Percentiles rank a stretch among this genome's conserved stretches.
phyloP scores from a whole-genome alignment of 2,888 invertebrate genomes.

The Marronus borbonicus region DNA sequence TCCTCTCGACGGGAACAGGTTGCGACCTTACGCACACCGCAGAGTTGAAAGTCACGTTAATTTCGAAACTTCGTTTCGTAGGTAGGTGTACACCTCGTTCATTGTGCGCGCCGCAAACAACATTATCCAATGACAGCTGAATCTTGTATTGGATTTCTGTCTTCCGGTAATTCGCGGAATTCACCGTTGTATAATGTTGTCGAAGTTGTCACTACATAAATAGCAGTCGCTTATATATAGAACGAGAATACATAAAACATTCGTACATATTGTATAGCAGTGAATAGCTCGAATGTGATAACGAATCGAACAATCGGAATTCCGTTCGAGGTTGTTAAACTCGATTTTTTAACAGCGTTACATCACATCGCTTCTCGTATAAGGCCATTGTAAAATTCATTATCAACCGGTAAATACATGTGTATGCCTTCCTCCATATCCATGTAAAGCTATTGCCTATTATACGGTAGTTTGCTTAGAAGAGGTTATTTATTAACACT shows the following conservation, averaged over 20 bases:
- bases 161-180: slow-evolving; percentile 41
- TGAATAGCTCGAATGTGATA: background rate
- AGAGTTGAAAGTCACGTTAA: slow-evolving; percentile 21
- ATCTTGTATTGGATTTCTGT: slow-evolving; percentile 30
- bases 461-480: background rate
- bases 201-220: slow-evolving; percentile 30
- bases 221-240: background rate
- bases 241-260: slow-evolving; percentile 9
- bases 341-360: slow-evolving; percentile 30
- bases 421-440: background rate
- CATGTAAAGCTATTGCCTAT: background rate
- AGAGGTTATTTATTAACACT: slow-evolving; percentile 26
- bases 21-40: slow-evolving; percentile 18
- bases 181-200: background rate
- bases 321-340: slow-evolving; percentile 42
- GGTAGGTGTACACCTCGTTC: background rate
- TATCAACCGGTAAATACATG: slow-evolving; percentile 19
- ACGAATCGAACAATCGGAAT: slow-evolving; percentile 34
- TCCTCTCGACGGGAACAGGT: slow-evolving; percentile 4
- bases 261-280: background rate
- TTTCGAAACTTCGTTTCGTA: slow-evolving; percentile 25
- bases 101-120: slow-evolving; percentile 24
- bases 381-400: slow-evolving; percentile 40
- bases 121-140: slow-evolving; percentile 29
- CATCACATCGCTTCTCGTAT: slow-evolving; percentile 30